Evolutionary conservation across 1,140 invertebrate species (phyloP).

Genomic region (Calosoma granatense): DNA sequence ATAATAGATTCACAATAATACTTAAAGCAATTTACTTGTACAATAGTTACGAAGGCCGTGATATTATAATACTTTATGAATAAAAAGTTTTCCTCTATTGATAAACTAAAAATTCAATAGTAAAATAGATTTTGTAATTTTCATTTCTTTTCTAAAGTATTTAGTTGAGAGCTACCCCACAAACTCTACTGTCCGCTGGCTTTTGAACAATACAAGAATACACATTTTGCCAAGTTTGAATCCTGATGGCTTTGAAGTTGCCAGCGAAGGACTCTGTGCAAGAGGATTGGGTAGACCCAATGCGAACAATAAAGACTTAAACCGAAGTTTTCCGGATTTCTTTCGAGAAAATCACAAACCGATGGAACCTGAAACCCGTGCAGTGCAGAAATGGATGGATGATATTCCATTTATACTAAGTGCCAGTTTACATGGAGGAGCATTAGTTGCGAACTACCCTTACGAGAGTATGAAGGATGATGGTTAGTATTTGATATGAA

Average conservation of each 20-base stretch:
- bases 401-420: slow-evolving; percentile 41
- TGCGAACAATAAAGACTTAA: slow-evolving; percentile 34
- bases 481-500: slow-evolving; percentile 23
- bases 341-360: slow-evolving; percentile 24
- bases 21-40: too few relatives aligned
- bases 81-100: too few relatives aligned
- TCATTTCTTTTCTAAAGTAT: slow-evolving; percentile 30
- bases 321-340: slow-evolving; percentile 39
- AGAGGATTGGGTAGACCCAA: slow-evolving; percentile 33
- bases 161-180: slow-evolving; percentile 35
- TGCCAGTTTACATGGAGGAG: slow-evolving; percentile 45
- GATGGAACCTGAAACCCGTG: slow-evolving; percentile 34
- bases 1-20: too few relatives aligned
- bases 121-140: too few relatives aligned
- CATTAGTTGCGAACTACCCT: slow-evolving; percentile 44
- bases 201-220: slow-evolving; percentile 41
- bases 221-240: slow-evolving; percentile 46
- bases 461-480: slow-evolving; percentile 42
- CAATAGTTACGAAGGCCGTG: too few relatives aligned
- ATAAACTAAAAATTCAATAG: too few relatives aligned
- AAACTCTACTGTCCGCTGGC: slow-evolving; percentile 28
- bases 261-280: slow-evolving; percentile 35
- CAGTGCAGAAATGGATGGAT: slow-evolving; percentile 36
- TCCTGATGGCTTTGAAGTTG: slow-evolving; percentile 39
- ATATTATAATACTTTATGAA: too few relatives aligned